Evolutionary conservation across 2,113 vertebrate species (phyloP).

Genomic region (Zosterops hypoxanthus): DNA sequence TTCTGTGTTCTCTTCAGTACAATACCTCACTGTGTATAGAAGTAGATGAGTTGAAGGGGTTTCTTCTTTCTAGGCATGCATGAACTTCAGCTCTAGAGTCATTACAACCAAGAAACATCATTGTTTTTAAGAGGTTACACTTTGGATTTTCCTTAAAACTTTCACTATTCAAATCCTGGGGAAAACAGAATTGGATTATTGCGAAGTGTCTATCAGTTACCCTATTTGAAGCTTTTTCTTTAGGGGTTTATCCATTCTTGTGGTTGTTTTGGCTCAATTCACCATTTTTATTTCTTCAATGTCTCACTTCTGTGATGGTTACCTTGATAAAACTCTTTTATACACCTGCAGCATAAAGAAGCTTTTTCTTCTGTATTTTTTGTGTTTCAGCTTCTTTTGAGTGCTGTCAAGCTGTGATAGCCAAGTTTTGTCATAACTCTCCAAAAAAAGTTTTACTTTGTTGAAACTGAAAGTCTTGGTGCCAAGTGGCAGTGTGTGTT

Average conservation of each 20-base stretch:
- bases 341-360: not conserved
- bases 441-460: not conserved
- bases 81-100: not conserved
- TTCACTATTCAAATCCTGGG: not conserved
- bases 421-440: not conserved
- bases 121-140: not conserved
- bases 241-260: not conserved
- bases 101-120: not conserved
- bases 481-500: not conserved
- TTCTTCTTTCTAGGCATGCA: not conserved
- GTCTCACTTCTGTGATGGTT: not conserved
- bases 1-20: not conserved
- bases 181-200: not conserved
- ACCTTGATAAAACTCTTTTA: not conserved
- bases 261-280: not conserved
- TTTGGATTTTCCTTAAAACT: not conserved
- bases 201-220: not conserved
- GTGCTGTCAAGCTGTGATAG: not conserved
- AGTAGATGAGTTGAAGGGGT: not conserved
- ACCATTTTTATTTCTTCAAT: not conserved
- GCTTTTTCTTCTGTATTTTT: not conserved
- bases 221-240: not conserved
- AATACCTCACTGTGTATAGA: not conserved
- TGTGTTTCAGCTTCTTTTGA: not conserved
- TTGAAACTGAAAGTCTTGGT: not conserved